Conservation (phyloP, 35 echinoderm and acorn worm species). For the Anneissia japonica region DNA sequence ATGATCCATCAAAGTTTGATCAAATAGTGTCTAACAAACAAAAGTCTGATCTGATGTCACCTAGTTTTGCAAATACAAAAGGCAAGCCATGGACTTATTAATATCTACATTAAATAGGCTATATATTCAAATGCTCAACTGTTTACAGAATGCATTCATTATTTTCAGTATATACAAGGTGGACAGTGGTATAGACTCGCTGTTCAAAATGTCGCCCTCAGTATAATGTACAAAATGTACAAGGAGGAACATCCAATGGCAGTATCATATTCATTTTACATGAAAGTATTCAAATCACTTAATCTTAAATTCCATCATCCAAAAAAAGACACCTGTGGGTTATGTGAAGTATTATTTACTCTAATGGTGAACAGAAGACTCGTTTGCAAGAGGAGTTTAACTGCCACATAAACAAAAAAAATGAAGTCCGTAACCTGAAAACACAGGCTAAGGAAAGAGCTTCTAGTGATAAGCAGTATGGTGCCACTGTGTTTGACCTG, state of each 20-base stretch:
- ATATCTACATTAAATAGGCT: no score
- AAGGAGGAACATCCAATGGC: neutral
- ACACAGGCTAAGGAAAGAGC: neutral
- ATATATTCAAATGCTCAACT: no score
- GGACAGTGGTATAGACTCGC: no score
- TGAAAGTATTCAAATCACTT: constrained; percentile 11
- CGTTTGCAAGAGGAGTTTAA: constrained; percentile 4
- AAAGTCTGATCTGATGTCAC: no score
- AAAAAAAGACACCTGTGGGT: constrained; percentile 53
- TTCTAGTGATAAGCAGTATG: neutral
- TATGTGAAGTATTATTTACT: constrained; percentile 40
- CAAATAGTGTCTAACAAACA: no score
- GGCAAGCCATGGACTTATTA: no score
- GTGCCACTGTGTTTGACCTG: constrained; percentile 39
- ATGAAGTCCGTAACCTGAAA: constrained; percentile 25
- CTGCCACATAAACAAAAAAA: constrained; percentile 16
- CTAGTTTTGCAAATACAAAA: no score
- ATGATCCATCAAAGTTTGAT: no score
- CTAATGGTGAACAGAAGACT: neutral
- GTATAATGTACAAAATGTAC: constrained; percentile 54
- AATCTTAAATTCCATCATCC: constrained; percentile 51
- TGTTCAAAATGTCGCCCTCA: no score
- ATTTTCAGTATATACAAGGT: no score
- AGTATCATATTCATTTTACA: constrained; percentile 7
- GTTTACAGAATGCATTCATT: no score